Base-by-base conservation (phyloP, 2,797 vertebrate genomes). In the Microctenopoma steveboyesi region DNA sequence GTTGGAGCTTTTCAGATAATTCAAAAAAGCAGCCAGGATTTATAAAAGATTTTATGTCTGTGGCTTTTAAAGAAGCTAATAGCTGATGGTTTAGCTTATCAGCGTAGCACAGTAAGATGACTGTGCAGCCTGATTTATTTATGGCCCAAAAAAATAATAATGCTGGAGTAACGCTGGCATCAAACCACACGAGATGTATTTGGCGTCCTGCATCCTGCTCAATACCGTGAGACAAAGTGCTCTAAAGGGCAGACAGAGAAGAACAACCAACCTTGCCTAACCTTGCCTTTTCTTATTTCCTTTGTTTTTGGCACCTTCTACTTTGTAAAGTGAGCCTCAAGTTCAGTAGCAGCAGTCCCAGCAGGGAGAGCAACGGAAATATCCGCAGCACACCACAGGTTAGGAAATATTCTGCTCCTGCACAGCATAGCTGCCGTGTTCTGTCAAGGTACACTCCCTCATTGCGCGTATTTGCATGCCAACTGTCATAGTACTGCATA, bases 261-360 rank as follows among this genome's bases (percentile, higher is more conserved):
- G 62, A 64, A 78, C 67, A 79, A 30, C 56, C 75, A 80, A 77
- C 79, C 83, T 86, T 88, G 82, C 77, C 48, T 82, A 77, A 87
- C 83, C 78, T 90, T 90, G 60, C 37, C 62, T 39, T 62, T 63
- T 68, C 35, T 54, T 48, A 35, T 53, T 22, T 66, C 1, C 16
- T 61, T 30, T 72, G 35, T 68, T 74, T 79, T 79, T 87, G 82
- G 84, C 81, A 82, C 54, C 67, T 56, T 58, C 60, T 60, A 52
- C 47, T 69, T 65, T 60, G 74, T 69, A 79, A 82, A 59, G 28
- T 73, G 73, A 79, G 58, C 18, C 66, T 70, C 57, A 67, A 70
- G 56, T 71, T 82, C 64, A 48, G 18, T 10, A 76, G 65, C 65
- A 67, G 64, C 59, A 67, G 40, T 80, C 78, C 71, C 87, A 35